Evolutionary conservation across 2,888 invertebrate species (phyloP).

Genomic region (Schizotus pectinicornis): DNA sequence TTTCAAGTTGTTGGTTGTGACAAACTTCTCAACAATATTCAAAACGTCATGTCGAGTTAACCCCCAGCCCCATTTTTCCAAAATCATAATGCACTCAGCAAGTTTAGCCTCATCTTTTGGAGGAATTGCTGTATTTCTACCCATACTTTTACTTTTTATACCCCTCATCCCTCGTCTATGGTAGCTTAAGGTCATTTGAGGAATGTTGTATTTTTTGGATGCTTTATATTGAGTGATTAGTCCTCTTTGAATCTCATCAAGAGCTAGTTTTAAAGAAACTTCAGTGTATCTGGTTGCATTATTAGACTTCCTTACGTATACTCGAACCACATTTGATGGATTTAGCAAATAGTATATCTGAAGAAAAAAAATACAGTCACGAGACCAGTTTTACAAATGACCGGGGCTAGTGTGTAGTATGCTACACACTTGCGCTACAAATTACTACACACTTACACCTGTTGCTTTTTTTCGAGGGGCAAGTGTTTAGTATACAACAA

Average conservation of each 20-base stretch:
- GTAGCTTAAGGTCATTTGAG: background rate
- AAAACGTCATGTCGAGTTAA: conserved; percentile 43
- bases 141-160: background rate
- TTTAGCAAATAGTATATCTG: too few species aligned
- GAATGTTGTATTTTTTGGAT: background rate
- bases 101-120: background rate
- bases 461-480: too few species aligned
- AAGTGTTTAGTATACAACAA: too few species aligned
- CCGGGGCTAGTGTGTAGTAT: too few species aligned
- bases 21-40: conserved; percentile 40
- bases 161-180: background rate
- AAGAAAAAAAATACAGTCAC: too few species aligned
- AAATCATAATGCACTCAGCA: background rate
- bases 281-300: background rate
- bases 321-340: too few species aligned
- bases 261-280: background rate
- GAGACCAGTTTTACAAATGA: too few species aligned
- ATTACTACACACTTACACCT: too few species aligned
- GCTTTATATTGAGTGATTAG: background rate
- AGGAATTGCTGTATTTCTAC: background rate
- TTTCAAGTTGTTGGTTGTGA: conserved; percentile 37
- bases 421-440: too few species aligned
- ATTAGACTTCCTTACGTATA: background rate
- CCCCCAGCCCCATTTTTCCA: conserved; percentile 41
- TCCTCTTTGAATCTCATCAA: background rate